phyloP scores from a whole-genome alignment of 2,113 vertebrate genomes.

The Campylomormyrus tamandua region DNA sequence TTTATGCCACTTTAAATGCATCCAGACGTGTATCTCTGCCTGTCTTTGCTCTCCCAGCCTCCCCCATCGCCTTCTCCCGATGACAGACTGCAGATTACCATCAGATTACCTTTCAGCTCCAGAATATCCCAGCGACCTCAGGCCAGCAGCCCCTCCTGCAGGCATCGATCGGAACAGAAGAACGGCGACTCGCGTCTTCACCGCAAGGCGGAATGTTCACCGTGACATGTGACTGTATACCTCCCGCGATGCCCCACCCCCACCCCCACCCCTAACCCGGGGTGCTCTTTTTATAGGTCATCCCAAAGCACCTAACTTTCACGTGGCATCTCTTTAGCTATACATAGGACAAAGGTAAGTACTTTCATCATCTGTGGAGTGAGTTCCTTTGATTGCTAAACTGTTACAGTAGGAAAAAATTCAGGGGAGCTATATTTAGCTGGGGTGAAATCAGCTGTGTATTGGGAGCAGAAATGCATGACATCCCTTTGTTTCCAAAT shows the following conservation, averaged over 20 bases:
- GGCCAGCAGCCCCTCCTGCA: neutral
- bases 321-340: constrained; percentile 58
- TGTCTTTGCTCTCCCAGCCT: neutral
- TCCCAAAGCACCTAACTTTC: constrained; percentile 41
- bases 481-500: neutral
- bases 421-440: constrained; percentile 59
- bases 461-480: constrained; percentile 46
- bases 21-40: neutral
- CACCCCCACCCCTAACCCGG: neutral
- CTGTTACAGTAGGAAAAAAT: constrained; percentile 62
- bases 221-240: constrained; percentile 27
- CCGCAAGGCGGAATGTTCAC: constrained; percentile 20
- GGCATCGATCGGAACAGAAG: neutral
- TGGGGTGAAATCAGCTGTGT: constrained; percentile 57
- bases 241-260: neutral
- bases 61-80: too few species aligned
- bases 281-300: constrained; percentile 30
- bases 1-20: neutral
- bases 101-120: constrained; percentile 8
- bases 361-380: constrained; percentile 57
- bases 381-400: constrained; percentile 63
- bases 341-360: constrained; percentile 70
- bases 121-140: neutral
- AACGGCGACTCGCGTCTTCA: neutral
- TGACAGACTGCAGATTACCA: constrained; percentile 10